Evolutionary conservation across 92 coral and sea anemone species (phyloP).

Genomic region (Scolanthus callimorphus): DNA sequence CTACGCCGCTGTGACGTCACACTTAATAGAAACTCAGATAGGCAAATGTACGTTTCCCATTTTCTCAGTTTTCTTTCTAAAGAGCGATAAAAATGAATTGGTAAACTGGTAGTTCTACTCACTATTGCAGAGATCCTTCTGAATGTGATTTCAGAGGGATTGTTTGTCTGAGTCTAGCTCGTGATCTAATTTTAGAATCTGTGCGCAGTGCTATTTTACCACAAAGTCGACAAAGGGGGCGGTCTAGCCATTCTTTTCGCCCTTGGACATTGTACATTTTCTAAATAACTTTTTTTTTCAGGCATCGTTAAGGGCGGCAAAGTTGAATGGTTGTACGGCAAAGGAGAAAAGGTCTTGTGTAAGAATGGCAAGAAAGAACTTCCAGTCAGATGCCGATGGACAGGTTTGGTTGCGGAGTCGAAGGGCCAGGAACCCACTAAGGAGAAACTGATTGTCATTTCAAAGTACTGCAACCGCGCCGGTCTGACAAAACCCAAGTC

Average conservation of each 20-base stretch:
- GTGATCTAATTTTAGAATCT: too few relatives aligned
- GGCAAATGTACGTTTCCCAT: too few relatives aligned
- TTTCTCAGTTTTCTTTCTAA: too few relatives aligned
- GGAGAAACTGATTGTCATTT: constrained; percentile 17
- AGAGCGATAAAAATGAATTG: too few relatives aligned
- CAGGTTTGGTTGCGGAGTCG: constrained; percentile 30
- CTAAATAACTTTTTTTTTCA: not conserved
- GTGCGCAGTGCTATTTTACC: too few relatives aligned
- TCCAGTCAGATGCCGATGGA: constrained; percentile 46
- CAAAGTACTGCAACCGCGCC: constrained; percentile 33
- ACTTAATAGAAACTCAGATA: too few relatives aligned
- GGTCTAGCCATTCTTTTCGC: not conserved
- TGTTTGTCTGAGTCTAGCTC: too few relatives aligned
- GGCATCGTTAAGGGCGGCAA: constrained; percentile 12
- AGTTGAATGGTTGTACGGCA: constrained; percentile 12
- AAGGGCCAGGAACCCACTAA: constrained; percentile 2
- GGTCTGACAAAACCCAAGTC: constrained; percentile 12
- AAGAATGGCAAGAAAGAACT: constrained; percentile 31
- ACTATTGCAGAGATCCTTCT: too few relatives aligned
- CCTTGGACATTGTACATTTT: not conserved
- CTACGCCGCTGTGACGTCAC: too few relatives aligned
- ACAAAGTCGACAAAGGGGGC: too few relatives aligned
- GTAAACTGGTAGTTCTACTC: too few relatives aligned
- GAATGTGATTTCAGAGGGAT: too few relatives aligned
- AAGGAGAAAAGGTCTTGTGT: constrained; percentile 27